Base-by-base conservation (phyloP, 1,140 invertebrate genomes). In the Heliothis virescens region DNA sequence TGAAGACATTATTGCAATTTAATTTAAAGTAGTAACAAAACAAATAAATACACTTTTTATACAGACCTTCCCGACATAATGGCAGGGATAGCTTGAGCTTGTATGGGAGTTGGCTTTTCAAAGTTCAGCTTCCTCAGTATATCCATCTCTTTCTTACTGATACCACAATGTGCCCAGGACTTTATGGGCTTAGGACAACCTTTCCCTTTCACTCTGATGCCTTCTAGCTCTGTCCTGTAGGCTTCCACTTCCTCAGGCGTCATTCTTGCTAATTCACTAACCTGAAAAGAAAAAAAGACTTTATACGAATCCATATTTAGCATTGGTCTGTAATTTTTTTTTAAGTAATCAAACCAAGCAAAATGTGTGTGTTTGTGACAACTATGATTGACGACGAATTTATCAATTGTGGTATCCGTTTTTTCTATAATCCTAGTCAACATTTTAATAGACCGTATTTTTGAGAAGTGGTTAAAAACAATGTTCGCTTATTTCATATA, bases 41-140 rank as follows among this genome's bases (percentile, higher is more conserved):
- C 7, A 34, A 5, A 34, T 5, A 1, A 34, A 7, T 4, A 3
- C 1, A 34, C 34, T 34, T 34, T 34, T 34, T 34, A 21, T 15
- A 79, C 79, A 85, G 85, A 95, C 95, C 95, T 96, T 82, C 97
- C 98, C 78, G 98, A 99, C 99, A 99, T 99, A 81, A 99, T 98
- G n/a, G 98, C 98, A 34, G 99, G 99, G 91, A 99, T 99, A 11
- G 99, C 99, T 95, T 99, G 99, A 63, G 98, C 97, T 94, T 99
- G 99, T 89, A 99, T 99, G 0, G 99, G 99, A 3, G 99, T 99
- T 3, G 99, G 99, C 94, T 99, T 99, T 84, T 99, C 98, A 93
- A 99, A 99, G 78, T 96, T 96, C 50, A 99, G 95, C 95, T 98
- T 99, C 91, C 99, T 99, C 21, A 99, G 93, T 81, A 98, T 96